phyloP scores from a whole-genome alignment of 2,113 vertebrate genomes.

The Gasterosteus nipponicus region DNA sequence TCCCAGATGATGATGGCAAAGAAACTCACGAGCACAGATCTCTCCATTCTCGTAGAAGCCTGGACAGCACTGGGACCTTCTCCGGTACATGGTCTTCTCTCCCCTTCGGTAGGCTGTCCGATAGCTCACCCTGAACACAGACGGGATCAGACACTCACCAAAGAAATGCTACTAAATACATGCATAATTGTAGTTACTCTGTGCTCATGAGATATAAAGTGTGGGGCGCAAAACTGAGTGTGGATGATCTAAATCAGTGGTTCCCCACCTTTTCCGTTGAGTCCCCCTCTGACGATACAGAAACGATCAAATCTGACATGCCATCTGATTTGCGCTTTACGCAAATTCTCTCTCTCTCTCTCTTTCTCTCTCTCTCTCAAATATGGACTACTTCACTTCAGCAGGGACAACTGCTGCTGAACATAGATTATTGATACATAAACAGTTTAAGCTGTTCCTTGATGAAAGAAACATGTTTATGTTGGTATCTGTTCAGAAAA shows the following conservation, averaged over 20 bases:
- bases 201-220: background rate
- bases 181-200: background rate
- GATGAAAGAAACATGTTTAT: too few species aligned
- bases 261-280: too few species aligned
- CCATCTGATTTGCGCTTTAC: too few species aligned
- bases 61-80: constrained; percentile 96
- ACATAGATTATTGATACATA: too few species aligned
- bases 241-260: background rate
- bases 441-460: too few species aligned
- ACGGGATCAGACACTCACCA: background rate
- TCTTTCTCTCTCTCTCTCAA: too few species aligned
- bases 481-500: too few species aligned
- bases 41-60: constrained; percentile 93
- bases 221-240: background rate
- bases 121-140: constrained; percentile 89
- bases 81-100: constrained; percentile 95
- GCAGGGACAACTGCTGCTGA: too few species aligned
- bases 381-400: too few species aligned
- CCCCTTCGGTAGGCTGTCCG: constrained; percentile 92
- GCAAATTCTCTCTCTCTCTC: too few species aligned
- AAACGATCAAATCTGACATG: too few species aligned
- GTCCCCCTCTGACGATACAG: too few species aligned
- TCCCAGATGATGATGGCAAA: background rate
- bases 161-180: background rate
- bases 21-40: constrained; percentile 92